Evolutionary conservation across 2,113 vertebrate genomes (phyloP).

Genomic region (Amazona guildingii): DNA sequence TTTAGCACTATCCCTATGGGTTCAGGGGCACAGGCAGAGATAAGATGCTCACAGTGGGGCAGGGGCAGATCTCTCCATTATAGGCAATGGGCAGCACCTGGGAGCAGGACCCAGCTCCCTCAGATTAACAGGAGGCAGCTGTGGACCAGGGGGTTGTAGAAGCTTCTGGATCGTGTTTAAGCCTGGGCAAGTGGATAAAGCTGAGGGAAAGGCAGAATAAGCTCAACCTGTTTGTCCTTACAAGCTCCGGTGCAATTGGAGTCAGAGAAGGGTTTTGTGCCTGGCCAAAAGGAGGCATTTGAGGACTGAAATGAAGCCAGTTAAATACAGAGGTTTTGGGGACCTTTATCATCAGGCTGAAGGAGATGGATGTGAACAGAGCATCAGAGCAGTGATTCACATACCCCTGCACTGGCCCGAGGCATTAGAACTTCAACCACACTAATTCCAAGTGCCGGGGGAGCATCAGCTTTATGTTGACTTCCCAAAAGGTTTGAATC

Average conservation of each 20-base stretch:
- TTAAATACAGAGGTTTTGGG: background rate
- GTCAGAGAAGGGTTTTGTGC: background rate
- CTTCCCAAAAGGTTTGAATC: background rate
- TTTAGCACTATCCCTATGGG: accelerated
- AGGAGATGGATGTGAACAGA: background rate
- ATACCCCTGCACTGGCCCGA: accelerated
- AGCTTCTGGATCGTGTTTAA: background rate
- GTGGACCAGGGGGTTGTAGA: background rate
- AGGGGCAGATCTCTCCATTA: background rate
- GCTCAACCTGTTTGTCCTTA: background rate
- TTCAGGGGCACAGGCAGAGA: background rate
- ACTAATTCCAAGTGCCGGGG: background rate
- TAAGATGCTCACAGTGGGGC: accelerated
- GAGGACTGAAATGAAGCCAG: background rate
- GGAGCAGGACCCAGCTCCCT: background rate
- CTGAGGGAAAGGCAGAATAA: background rate
- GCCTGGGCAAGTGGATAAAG: background rate
- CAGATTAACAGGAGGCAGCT: background rate
- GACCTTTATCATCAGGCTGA: background rate
- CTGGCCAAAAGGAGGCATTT: background rate
- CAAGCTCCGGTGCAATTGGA: accelerated
- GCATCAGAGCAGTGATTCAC: background rate
- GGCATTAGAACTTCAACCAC: background rate
- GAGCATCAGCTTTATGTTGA: background rate
- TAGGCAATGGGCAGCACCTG: background rate